Percentiles rank a stretch among this genome's conserved stretches.
Conservation (phyloP, 2,888 invertebrate genomes). For the Drosophila testacea region DNA sequence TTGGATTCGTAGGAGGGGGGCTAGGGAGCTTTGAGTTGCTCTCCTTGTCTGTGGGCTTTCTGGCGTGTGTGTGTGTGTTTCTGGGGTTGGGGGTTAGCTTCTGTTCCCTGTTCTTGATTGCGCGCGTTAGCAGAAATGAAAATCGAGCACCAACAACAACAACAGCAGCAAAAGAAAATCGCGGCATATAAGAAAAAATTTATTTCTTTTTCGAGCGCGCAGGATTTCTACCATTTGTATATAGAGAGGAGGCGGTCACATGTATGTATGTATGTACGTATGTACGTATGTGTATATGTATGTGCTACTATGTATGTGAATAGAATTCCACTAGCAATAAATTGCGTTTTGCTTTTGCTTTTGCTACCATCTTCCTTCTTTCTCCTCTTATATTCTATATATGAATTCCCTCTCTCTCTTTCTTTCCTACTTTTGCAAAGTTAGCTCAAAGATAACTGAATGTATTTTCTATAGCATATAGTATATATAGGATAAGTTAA, state of each 20-base stretch:
- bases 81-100: conserved; percentile 3
- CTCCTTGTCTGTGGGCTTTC: conserved; percentile 23
- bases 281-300: conserved; percentile 34
- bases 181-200: conserved; percentile 70
- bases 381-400: not conserved
- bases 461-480: conserved; percentile 19
- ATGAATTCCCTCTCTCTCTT: not conserved
- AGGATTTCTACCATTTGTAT: conserved; percentile 71
- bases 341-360: conserved; percentile 25
- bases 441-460: not conserved
- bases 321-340: conserved; percentile 46
- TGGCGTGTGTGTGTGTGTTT: conserved; percentile 5
- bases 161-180: conserved; percentile 43
- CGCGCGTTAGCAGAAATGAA: conserved; percentile 78
- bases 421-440: not conserved
- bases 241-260: conserved; percentile 52
- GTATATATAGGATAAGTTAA: conserved; percentile 1
- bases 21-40: conserved; percentile 49
- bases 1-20: not conserved
- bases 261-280: conserved; percentile 22
- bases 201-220: conserved; percentile 63
- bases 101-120: conserved; percentile 69
- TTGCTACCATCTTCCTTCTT: not conserved
- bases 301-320: conserved; percentile 45
- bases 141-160: conserved; percentile 64